phyloP scores from a whole-genome alignment of 2,797 vertebrate species.

The Myotis daubentonii region DNA sequence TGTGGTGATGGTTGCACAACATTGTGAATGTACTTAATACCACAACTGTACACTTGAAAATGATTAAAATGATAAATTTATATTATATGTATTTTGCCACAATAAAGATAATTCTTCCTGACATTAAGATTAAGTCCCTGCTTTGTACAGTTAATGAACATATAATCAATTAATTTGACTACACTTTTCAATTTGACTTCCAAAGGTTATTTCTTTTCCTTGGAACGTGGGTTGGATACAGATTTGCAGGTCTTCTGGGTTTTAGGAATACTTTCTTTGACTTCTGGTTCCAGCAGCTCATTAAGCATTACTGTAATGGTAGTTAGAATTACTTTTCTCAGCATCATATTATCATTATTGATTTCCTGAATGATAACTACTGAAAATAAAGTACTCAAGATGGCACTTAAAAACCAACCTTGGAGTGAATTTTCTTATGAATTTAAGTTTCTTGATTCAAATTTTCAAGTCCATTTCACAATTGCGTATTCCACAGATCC shows the following conservation, averaged over 20 bases:
- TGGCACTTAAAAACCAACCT: slow-evolving; percentile 49
- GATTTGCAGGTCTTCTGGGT: background rate
- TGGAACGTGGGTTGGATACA: background rate
- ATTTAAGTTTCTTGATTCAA: slow-evolving; percentile 43
- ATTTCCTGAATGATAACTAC: slow-evolving; percentile 45
- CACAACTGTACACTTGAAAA: background rate
- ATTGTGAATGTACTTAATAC: background rate
- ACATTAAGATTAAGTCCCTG: background rate
- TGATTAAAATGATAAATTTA: background rate
- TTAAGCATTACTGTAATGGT: background rate
- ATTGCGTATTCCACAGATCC: background rate
- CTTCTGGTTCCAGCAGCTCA: background rate
- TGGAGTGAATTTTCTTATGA: slow-evolving; percentile 1
- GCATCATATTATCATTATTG: background rate
- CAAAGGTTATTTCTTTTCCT: background rate
- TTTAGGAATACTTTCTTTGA: background rate
- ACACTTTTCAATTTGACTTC: background rate
- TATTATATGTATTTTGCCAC: background rate
- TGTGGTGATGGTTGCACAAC: background rate
- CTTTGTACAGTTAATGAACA: background rate
- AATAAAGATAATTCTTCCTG: background rate
- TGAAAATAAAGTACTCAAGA: slow-evolving; percentile 9
- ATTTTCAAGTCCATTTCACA: slow-evolving; percentile 35
- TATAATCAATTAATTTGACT: background rate
- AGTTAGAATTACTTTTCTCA: background rate